Percentiles rank a stretch among this genome's conserved stretches.
phyloP scores from a whole-genome alignment of 2,797 vertebrate genomes.

The Rhinichthys osculus region DNA sequence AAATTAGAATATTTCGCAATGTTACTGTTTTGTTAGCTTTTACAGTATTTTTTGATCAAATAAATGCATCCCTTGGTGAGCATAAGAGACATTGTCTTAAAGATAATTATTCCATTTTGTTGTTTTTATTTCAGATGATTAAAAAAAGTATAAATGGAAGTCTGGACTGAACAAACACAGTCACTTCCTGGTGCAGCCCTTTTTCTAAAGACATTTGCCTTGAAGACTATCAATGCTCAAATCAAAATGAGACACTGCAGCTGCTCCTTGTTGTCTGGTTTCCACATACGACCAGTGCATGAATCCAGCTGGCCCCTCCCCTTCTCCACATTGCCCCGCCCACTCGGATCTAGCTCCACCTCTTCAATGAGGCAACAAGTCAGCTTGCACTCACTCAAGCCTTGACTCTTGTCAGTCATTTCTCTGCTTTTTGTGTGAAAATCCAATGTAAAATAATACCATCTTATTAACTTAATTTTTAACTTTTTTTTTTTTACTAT shows the following conservation, averaged over 20 bases:
- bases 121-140: slow-evolving; percentile 32
- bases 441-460: slow-evolving; percentile 32
- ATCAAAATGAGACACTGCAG: slow-evolving; percentile 11
- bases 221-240: slow-evolving; percentile 27
- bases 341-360: slow-evolving; percentile 32
- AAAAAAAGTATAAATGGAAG: slow-evolving; percentile 18
- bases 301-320: slow-evolving; percentile 52
- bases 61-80: neutral
- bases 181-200: slow-evolving; percentile 25
- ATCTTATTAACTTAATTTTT: neutral
- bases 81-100: neutral
- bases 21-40: neutral
- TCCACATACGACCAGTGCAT: neutral
- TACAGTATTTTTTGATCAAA: neutral
- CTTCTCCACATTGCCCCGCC: slow-evolving; percentile 60
- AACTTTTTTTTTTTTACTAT: slow-evolving; percentile 1
- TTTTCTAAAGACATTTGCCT: slow-evolving; percentile 39
- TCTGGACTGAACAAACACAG: slow-evolving; percentile 25
- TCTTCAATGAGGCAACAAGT: slow-evolving; percentile 35
- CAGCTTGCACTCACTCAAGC: slow-evolving; percentile 30
- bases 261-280: slow-evolving; percentile 22
- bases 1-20: neutral
- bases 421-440: slow-evolving; percentile 10
- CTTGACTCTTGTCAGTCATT: slow-evolving; percentile 20
- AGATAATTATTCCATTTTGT: neutral